Evolutionary conservation across 2,888 invertebrate species (phyloP), one percentile per base, ranked within the genome.

Genomic region (Blastobasis adustella): DNA sequence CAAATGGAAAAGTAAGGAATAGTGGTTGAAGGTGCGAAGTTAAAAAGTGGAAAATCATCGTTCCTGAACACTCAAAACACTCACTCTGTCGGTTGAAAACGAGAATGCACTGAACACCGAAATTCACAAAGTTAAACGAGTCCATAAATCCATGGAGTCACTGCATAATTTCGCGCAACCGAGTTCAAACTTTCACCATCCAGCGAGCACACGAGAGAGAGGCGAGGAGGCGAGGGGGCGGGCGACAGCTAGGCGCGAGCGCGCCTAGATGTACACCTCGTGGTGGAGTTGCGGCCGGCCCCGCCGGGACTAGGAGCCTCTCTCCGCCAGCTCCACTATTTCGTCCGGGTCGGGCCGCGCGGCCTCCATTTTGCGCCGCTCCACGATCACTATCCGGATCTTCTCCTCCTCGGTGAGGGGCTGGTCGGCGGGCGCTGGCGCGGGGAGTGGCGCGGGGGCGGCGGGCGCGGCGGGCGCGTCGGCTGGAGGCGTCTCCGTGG

Each of bases 371-470:
- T 91, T 90, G 58, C 91, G 77, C 58, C 91, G 81, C 71, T 91
- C 91, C 7, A 90, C 90, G 62, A 91, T 91, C 51, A 91, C 91
- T 70, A 90, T 89, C 67, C 91, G 89, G 58, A 91, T 90, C 59
- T 90, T 90, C 59, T 91, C 85, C 59, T 82, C 81, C 57, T 86
- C 87, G 45, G 73, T 87, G 51, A 86, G 79, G 6, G 74, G 71
- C 45, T 73, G 69, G 42, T 78, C 74, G 4, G 52, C 52, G 8
- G 56, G 49, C 49, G 82, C 85, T 5, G 73, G 69, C 38, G 75
- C 69, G 41, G 62, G 63, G n/a, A 76, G 67, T 49, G 68, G 67
- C 7, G 62, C 57, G 9, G 79, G 72, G n/a, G 61, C 59, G 4
- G 69, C 71, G 51, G 76, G 77, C 2, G 62, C 60, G 6, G 82